These are phyloP conservation scores for Callaeas wilsoni DNA, from an alignment of 2,113 vertebrate species.

Conservation along the genomic window DNA sequence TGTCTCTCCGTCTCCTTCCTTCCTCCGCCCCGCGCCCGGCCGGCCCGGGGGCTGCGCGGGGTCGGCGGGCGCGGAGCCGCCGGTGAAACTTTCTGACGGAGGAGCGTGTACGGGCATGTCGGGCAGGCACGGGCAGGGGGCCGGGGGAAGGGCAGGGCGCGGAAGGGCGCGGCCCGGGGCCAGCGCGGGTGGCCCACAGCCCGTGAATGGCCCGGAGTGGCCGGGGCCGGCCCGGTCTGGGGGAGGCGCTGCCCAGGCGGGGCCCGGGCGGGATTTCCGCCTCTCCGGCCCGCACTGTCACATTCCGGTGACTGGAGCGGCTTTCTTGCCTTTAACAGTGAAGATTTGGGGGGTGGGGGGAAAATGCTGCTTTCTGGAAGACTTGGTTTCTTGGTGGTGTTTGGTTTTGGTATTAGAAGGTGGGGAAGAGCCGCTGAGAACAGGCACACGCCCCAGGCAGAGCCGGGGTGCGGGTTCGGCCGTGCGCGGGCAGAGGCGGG, in stretches of 20 bases:
- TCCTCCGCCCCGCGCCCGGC: background rate
- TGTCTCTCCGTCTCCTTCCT: background rate
- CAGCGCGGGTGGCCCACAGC: background rate
- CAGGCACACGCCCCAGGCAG: fast-evolving
- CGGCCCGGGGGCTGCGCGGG: background rate
- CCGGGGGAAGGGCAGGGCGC: background rate
- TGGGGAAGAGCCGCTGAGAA: background rate
- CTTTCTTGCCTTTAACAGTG: fast-evolving
- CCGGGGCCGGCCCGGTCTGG: background rate
- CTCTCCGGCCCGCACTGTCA: background rate
- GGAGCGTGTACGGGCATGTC: background rate
- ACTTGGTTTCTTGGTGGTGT: background rate
- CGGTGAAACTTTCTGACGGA: background rate
- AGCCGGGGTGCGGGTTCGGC: background rate
- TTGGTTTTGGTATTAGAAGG: no score
- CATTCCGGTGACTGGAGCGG: no score
- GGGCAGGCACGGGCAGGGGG: background rate
- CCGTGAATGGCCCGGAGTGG: background rate
- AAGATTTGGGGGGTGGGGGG: no score
- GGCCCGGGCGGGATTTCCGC: background rate
- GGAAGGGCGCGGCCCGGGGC: background rate
- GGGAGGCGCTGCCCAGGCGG: background rate
- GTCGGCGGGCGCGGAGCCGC: background rate
- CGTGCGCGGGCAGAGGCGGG: background rate
- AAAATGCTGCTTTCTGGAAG: background rate